A percentile compares a stretch with the other conserved stretches of the same genome.
These are phyloP conservation scores for Coturnix japonica DNA, from an alignment of 2,113 vertebrate species.

Conservation along the genomic window DNA sequence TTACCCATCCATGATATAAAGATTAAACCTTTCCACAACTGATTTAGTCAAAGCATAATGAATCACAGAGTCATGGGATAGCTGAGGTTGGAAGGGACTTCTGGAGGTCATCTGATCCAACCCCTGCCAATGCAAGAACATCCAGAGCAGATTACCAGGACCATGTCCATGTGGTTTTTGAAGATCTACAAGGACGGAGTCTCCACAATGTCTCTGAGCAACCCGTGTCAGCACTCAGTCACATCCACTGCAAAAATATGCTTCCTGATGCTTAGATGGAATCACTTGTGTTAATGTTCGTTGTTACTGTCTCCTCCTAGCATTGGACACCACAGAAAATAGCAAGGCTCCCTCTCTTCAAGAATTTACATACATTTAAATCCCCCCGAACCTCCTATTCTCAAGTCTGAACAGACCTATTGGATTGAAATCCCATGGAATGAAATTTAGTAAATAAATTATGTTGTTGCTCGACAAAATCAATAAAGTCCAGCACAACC, in stretches of 20 bases:
- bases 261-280: background rate
- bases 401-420: background rate
- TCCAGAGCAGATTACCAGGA: background rate
- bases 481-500: background rate
- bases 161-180: background rate
- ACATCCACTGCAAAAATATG: background rate
- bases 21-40: background rate
- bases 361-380: background rate
- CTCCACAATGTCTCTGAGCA: background rate
- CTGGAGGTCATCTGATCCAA: background rate
- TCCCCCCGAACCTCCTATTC: background rate
- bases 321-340: background rate
- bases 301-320: background rate
- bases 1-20: background rate
- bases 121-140: background rate
- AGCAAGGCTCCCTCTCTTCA: background rate
- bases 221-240: background rate
- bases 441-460: slow-evolving; percentile 21
- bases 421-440: background rate
- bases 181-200: background rate
- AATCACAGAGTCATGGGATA: background rate
- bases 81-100: background rate
- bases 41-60: background rate
- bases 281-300: background rate
- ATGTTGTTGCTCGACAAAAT: background rate